Evolutionary conservation across 2,797 vertebrate species (phyloP).

Genomic region (Manis javanica): DNA sequence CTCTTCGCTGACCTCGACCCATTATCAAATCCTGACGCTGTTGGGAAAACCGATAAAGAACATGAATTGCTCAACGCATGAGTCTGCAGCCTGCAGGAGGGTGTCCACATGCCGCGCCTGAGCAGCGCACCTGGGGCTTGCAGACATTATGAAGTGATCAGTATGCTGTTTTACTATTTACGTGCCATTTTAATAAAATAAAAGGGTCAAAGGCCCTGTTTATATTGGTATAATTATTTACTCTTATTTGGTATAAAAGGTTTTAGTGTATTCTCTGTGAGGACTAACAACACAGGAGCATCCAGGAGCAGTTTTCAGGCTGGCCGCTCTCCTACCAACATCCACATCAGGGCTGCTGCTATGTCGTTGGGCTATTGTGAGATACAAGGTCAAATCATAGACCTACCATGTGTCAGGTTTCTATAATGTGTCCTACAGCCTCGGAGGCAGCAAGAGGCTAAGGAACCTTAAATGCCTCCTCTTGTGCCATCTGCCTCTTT

Average conservation of each 20-base stretch:
- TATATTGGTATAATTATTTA: constrained; percentile 84
- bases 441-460: constrained; percentile 70
- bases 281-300: background rate
- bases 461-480: constrained; percentile 51
- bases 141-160: constrained; percentile 18
- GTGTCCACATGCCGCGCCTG: background rate
- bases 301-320: background rate
- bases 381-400: constrained; percentile 75
- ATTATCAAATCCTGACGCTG: constrained; percentile 92
- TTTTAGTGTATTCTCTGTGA: constrained; percentile 76
- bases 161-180: constrained; percentile 74
- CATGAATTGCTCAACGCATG: constrained; percentile 96
- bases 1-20: constrained; percentile 95
- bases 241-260: constrained; percentile 84
- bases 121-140: background rate
- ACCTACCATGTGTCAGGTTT: constrained; percentile 82
- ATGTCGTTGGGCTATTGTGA: constrained; percentile 4
- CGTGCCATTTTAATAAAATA: constrained; percentile 88
- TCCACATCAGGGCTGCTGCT: background rate
- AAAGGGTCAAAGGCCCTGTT: constrained; percentile 84
- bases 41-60: constrained; percentile 93
- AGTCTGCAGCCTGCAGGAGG: constrained; percentile 72
- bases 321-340: background rate
- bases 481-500: background rate
- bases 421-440: constrained; percentile 53